A percentile compares a stretch with the other conserved stretches of the same genome.
Evolutionary conservation across 2,113 vertebrate species (phyloP).

Genomic region (Mobula hypostoma): DNA sequence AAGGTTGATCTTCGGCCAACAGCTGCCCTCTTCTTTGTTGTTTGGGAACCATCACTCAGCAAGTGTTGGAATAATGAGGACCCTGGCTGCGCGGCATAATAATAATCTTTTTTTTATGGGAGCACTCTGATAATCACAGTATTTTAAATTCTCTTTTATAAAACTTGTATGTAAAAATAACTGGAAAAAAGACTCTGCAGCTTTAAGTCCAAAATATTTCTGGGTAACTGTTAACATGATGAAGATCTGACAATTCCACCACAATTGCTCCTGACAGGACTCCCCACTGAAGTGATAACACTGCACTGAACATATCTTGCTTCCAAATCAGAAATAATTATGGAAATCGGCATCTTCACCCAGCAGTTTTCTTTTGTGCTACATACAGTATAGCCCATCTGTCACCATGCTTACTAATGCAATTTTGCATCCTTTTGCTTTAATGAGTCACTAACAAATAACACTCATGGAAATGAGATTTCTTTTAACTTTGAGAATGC

Average conservation of each 20-base stretch:
- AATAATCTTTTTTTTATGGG: neutral
- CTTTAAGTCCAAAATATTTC: neutral
- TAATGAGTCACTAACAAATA: neutral
- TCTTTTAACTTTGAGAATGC: neutral
- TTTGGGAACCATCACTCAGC: neutral
- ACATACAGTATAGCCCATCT: neutral
- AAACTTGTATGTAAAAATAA: neutral
- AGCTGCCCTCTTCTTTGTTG: neutral
- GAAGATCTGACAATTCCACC: neutral
- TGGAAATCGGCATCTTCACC: slow-evolving; percentile 20
- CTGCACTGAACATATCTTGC: neutral
- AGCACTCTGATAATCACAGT: neutral
- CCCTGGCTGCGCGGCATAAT: neutral
- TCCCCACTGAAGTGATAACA: neutral
- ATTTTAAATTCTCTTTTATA: neutral
- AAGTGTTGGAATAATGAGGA: neutral
- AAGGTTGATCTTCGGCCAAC: neutral
- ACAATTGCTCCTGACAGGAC: neutral
- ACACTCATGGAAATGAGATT: neutral
- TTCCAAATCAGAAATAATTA: slow-evolving; percentile 7
- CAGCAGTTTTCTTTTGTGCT: neutral
- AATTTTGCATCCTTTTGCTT: neutral
- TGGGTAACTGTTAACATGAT: neutral
- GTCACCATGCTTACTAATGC: neutral
- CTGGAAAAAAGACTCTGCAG: neutral